Evolutionary conservation across 1,140 invertebrate species (phyloP).

Genomic region (Caenorhabditis briggsae): DNA sequence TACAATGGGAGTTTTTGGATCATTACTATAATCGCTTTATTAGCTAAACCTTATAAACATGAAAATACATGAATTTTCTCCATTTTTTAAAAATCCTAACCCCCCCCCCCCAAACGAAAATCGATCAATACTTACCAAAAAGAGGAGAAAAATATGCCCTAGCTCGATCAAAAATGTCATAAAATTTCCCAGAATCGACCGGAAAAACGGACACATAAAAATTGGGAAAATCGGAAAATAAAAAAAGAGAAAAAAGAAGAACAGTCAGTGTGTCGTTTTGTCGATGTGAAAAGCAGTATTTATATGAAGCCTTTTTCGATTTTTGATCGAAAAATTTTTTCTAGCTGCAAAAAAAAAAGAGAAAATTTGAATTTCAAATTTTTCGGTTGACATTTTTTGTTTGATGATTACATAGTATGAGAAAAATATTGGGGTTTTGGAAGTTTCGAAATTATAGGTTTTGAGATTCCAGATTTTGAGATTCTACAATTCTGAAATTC

Average conservation of each 20-base stretch:
- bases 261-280: neutral
- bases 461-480: no score
- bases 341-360: neutral
- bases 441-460: no score
- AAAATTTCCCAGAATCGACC: constrained; percentile 8
- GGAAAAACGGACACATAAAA: neutral
- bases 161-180: neutral
- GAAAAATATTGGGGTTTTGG: neutral
- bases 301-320: neutral
- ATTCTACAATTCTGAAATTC: no score
- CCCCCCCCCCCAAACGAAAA: no score
- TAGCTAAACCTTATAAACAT: no score
- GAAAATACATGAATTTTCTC: no score
- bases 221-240: neutral
- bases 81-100: no score
- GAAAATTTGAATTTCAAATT: constrained; percentile 18
- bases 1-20: no score
- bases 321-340: neutral
- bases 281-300: no score
- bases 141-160: neutral
- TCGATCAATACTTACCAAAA: no score
- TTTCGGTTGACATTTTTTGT: neutral
- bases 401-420: neutral
- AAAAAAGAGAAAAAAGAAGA: neutral
- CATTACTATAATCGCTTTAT: no score